phyloP scores from a whole-genome alignment of 2,797 vertebrate species.

The Buphagus erythrorhynchus region DNA sequence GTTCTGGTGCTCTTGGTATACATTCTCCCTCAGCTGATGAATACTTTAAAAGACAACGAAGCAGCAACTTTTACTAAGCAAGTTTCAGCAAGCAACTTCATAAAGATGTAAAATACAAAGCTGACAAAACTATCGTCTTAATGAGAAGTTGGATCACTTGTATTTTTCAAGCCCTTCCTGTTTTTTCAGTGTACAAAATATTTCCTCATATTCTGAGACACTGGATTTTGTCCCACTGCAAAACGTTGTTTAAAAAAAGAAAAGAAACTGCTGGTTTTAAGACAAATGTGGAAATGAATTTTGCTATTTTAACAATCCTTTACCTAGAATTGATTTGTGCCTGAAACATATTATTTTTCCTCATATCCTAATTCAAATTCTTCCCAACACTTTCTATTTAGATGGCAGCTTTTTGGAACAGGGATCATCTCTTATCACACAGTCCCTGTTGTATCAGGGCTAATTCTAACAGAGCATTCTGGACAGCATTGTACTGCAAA shows the following conservation, averaged over 20 bases:
- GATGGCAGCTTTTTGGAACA: not conserved
- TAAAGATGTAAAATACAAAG: not conserved
- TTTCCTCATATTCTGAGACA: not conserved
- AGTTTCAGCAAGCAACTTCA: not conserved
- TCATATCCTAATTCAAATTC: not conserved
- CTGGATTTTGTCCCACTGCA: not conserved
- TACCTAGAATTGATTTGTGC: not conserved
- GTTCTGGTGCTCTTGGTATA: slow-evolving; percentile 89
- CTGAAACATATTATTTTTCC: not conserved
- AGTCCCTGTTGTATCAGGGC: not conserved
- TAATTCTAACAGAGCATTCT: not conserved
- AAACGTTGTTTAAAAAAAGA: not conserved
- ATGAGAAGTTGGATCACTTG: not conserved
- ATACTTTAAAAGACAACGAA: slow-evolving; percentile 78
- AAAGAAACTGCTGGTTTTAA: not conserved
- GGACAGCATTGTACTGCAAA: not conserved
- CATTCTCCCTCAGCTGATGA: slow-evolving; percentile 87
- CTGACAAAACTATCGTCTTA: not conserved
- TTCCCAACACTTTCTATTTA: not conserved
- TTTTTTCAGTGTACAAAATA: not conserved
- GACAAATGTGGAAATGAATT: not conserved
- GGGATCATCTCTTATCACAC: not conserved
- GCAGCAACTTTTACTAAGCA: not conserved
- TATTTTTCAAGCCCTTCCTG: not conserved
- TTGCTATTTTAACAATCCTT: not conserved